Base-by-base conservation (phyloP, 2,797 vertebrate genomes). In the Sparidentex hasta region DNA sequence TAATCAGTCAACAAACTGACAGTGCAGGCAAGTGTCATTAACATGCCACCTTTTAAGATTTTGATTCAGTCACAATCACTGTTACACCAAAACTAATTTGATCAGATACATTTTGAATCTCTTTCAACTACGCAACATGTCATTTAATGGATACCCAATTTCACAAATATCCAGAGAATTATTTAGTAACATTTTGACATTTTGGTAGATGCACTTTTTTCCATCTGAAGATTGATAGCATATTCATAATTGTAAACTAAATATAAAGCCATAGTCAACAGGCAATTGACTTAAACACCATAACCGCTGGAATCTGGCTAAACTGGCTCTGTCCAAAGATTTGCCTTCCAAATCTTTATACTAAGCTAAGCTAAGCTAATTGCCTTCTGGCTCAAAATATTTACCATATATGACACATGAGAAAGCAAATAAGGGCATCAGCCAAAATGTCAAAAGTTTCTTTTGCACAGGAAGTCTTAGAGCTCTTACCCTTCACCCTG, bases 401-500 rank as follows among this genome's bases (percentile, higher is more conserved):
- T 52, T 43, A 56, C 43, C 8, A 7, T 52, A 52, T n/a, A 51
- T 14, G 18, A 46, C 43, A 47, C 23, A 12, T 21, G 58, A 61
- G 58, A 44, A 65, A 56, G 27, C 2, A 4, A 23, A 47, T 48
- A 17, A 64, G 5, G 0, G 1, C 18, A 20, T 54, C 59, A 21
- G 0, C 23, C 3, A 65, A 33, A 54, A 48, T 57, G 20, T 54
- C 1, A 54, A 29, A 46, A 59, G 11, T 59, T 46, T 58, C 16
- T 20, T 68, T 47, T 21, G 20, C 11, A 55, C 2, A 52, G 20
- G 20, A 66, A 18, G 29, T 43, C 11, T 65, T 23, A 25, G 25
- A 64, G 20, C 13, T 46, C 83, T 84, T 80, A 89, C 81, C 79
- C 52, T 14, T 0, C 7, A 57, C 25, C 14, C 23, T 25, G 25